Conservation (phyloP, 2,797 vertebrate genomes). For the Podarcis lilfordi region DNA sequence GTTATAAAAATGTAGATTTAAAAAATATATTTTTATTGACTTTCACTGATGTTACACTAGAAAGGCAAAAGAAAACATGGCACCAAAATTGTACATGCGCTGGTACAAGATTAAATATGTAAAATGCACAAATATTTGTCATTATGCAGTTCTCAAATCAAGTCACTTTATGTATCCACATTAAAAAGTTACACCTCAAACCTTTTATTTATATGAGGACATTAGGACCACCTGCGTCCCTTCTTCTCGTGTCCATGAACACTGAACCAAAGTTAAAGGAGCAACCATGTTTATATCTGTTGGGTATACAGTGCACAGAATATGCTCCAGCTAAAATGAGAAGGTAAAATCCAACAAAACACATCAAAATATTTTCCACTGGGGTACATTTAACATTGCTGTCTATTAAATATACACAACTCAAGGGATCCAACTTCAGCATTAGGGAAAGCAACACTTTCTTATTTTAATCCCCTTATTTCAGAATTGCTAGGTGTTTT, state of each 20-base stretch:
- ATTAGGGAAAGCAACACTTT: slow-evolving; percentile 69
- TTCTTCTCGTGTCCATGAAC: slow-evolving; percentile 75
- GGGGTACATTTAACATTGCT: slow-evolving; percentile 71
- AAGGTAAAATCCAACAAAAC: slow-evolving; percentile 77
- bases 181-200: slow-evolving; percentile 77
- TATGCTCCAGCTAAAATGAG: slow-evolving; percentile 77
- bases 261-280: slow-evolving; percentile 74
- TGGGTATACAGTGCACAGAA: slow-evolving; percentile 76
- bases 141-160: slow-evolving; percentile 53
- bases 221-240: slow-evolving; percentile 73
- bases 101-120: slow-evolving; percentile 49
- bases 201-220: slow-evolving; percentile 77
- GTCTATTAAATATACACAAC: slow-evolving; percentile 70
- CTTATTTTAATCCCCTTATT: slow-evolving; percentile 23
- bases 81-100: slow-evolving; percentile 74
- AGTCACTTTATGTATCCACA: slow-evolving; percentile 75
- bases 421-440: slow-evolving; percentile 71
- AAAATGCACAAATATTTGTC: slow-evolving; percentile 58
- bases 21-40: background rate
- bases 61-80: slow-evolving; percentile 78
- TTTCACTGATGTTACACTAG: background rate
- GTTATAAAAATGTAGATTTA: slow-evolving; percentile 1
- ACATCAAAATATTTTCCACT: slow-evolving; percentile 76
- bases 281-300: slow-evolving; percentile 77
- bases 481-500: slow-evolving; percentile 26